Evolutionary conservation across 2,888 invertebrate species (phyloP), one percentile per base, ranked within the genome.

Genomic region (Dynastes tityus): DNA sequence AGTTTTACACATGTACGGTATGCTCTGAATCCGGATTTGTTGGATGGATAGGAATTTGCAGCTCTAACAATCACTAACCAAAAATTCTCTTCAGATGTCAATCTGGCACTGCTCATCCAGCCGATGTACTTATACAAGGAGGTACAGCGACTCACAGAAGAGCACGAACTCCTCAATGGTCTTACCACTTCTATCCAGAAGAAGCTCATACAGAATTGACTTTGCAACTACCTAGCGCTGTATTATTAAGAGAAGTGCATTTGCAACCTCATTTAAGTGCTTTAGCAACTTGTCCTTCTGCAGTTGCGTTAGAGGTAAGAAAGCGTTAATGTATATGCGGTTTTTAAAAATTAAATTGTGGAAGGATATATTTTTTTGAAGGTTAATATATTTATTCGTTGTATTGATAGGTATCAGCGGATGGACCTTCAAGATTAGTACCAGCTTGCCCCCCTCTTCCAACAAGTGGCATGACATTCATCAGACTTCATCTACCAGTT

Each of bases 121-220:
- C 97, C 0, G 97, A 97, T 88, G 95, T 96, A 80, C 91, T 98
- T 53, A 95, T 98, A 82, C 94, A 96, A 81, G 84, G 84, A n/a
- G 83, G 86, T 2, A 92, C 92, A 82, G 94, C 96, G 0, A 94
- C 96, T 2, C 95, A 96, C 85, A 91, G 97, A 61, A 91, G 98
- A 58, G 95, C 97, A 29, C 92, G 97, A 79, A 95, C 96, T 1
- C 95, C 98, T 3, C 95, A 97, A n/a, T 98, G 98, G 98, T 95
- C 96, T 45, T 97, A 98, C 89, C 96, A 98, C 90, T 98, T 97
- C 90, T 97, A 96, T 90, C 96, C 96, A 45, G 93, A 94, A 83
- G 97, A 97, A 89, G 94, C 95, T 55, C 96, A 95, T 90, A 94
- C 98, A 0, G 97, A 98, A 88, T 91, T 98, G 64, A 95, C 95